phyloP scores from a whole-genome alignment of 2,888 invertebrate genomes.

The Carabus problematicus region DNA sequence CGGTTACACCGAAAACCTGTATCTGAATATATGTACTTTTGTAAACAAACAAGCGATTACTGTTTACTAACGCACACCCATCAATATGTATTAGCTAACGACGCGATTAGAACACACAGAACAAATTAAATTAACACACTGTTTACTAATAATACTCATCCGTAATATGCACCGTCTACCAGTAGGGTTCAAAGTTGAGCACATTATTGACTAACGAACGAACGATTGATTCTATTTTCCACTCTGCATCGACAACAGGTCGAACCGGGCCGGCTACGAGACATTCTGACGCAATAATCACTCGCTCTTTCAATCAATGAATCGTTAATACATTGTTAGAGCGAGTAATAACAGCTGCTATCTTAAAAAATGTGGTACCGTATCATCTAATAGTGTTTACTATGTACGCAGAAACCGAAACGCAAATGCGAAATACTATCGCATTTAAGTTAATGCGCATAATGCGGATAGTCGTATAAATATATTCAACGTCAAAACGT shows the following conservation, averaged over 20 bases:
- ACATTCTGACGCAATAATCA: constrained; percentile 24
- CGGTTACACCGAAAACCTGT: constrained; percentile 37
- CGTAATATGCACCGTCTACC: neutral
- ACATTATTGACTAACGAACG: constrained; percentile 9
- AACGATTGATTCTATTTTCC: constrained; percentile 15
- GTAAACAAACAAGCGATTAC: constrained; percentile 34
- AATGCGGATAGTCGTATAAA: neutral
- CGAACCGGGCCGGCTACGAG: neutral
- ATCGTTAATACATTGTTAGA: neutral
- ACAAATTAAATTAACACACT: neutral
- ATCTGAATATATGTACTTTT: constrained; percentile 25
- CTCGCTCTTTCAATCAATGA: constrained; percentile 15
- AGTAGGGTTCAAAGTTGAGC: constrained; percentile 8
- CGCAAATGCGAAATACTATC: neutral
- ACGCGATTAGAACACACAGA: neutral
- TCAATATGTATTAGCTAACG: too few species aligned
- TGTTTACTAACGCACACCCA: too few species aligned
- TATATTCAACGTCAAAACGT: constrained; percentile 3
- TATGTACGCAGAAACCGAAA: constrained; percentile 1
- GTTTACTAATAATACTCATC: too few species aligned
- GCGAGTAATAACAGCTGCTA: neutral
- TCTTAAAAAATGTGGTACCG: neutral
- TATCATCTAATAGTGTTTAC: neutral
- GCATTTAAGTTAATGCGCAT: neutral
- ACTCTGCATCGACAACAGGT: constrained; percentile 14